These are phyloP conservation scores for Coturnix japonica DNA, from an alignment of 2,113 vertebrate genomes.

Conservation along the genomic window DNA sequence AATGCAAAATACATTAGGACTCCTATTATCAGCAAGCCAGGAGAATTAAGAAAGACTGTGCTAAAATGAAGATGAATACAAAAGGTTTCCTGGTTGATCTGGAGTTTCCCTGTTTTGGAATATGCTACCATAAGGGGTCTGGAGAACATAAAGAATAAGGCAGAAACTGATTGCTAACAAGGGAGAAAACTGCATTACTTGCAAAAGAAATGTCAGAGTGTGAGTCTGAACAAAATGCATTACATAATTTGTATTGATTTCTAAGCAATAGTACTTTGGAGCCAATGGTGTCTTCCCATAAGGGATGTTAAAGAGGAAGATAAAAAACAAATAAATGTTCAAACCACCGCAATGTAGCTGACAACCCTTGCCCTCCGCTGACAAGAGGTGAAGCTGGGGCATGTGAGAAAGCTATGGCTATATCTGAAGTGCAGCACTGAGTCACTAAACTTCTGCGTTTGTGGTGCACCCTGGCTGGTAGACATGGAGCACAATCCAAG, in stretches of 20 bases:
- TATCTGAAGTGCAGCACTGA: neutral
- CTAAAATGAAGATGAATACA: neutral
- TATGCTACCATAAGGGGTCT: neutral
- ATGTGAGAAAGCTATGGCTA: neutral
- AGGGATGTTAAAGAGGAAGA: neutral
- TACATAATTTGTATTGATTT: neutral
- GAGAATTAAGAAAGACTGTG: neutral
- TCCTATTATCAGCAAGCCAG: neutral
- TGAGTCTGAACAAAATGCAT: neutral
- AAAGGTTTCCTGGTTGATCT: neutral
- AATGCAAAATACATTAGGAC: neutral
- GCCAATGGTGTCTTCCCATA: neutral
- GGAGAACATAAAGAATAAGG: neutral
- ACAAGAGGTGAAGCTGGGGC: neutral
- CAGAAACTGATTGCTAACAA: neutral
- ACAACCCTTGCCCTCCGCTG: neutral
- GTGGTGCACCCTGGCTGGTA: neutral
- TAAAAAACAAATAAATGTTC: too few relatives aligned
- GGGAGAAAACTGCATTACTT: neutral
- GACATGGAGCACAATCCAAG: fast-evolving
- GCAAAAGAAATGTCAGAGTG: neutral
- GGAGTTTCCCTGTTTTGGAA: neutral
- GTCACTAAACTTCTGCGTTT: neutral
- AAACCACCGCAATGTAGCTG: neutral
- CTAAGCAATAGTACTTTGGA: neutral